phyloP scores from a whole-genome alignment of 2,888 invertebrate species.

The Nemapogon koenigi region DNA sequence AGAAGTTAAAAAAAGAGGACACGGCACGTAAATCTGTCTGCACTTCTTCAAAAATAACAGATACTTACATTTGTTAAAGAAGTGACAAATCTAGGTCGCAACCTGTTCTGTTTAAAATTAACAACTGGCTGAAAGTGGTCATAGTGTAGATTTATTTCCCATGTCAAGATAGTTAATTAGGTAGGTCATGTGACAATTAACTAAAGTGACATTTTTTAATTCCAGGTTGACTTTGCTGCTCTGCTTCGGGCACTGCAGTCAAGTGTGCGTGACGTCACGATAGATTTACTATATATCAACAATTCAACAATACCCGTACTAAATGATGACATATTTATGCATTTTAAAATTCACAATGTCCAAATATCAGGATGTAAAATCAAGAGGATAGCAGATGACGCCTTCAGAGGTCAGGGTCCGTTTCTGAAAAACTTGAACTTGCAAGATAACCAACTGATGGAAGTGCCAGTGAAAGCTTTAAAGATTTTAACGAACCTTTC shows the following conservation, averaged over 20 bases:
- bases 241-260: slow-evolving; percentile 77
- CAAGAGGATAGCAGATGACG: slow-evolving; percentile 70
- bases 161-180: too few relatives aligned
- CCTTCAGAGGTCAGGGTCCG: slow-evolving; percentile 84
- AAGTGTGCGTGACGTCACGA: slow-evolving; percentile 69
- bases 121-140: too few relatives aligned
- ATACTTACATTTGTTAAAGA: too few relatives aligned
- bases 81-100: too few relatives aligned
- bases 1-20: too few relatives aligned
- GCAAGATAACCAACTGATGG: slow-evolving; percentile 80
- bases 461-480: slow-evolving; percentile 79
- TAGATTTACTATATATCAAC: slow-evolving; percentile 88
- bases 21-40: too few relatives aligned
- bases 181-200: background rate
- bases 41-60: too few relatives aligned
- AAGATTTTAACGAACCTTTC: slow-evolving; percentile 73
- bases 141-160: too few relatives aligned
- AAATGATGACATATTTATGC: slow-evolving; percentile 70
- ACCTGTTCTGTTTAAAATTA: too few relatives aligned
- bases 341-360: slow-evolving; percentile 78
- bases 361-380: slow-evolving; percentile 87
- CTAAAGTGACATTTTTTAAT: slow-evolving; percentile 8
- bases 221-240: slow-evolving; percentile 75
- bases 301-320: slow-evolving; percentile 80
- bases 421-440: slow-evolving; percentile 84